phyloP scores from a whole-genome alignment of 2,888 invertebrate species.

The Nipponacmea schrenckii region DNA sequence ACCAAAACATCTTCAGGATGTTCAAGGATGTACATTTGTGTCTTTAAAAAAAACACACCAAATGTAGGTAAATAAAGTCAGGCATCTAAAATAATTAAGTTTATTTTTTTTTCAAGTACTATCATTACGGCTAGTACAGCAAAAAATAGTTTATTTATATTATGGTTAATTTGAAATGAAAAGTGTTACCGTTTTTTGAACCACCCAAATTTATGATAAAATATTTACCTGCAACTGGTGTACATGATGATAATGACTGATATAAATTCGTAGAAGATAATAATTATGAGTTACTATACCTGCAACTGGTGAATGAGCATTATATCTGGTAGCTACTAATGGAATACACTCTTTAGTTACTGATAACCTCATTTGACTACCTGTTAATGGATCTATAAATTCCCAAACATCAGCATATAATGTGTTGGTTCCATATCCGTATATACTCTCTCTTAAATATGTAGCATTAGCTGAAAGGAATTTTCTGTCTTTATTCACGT shows the following conservation, averaged over 20 bases:
- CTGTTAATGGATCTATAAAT: neutral
- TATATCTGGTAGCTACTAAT: neutral
- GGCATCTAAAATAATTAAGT: too few species aligned
- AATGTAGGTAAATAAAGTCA: too few species aligned
- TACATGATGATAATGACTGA: too few species aligned
- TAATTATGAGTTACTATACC: neutral
- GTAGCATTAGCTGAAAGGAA: constrained; percentile 12
- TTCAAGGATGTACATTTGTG: too few species aligned
- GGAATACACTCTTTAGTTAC: constrained; percentile 6
- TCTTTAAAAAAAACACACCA: too few species aligned
- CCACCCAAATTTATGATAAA: too few species aligned
- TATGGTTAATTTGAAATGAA: too few species aligned
- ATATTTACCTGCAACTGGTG: neutral
- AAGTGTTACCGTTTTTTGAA: too few species aligned
- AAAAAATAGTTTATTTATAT: too few species aligned
- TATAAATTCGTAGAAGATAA: neutral
- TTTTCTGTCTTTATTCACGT: neutral
- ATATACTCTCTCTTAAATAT: constrained; percentile 6
- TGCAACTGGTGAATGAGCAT: neutral
- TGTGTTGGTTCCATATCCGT: constrained; percentile 14
- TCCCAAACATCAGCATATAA: constrained; percentile 18
- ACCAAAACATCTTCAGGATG: too few species aligned
- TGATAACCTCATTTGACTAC: constrained; percentile 3
- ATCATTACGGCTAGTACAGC: too few species aligned
- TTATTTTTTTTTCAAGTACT: too few species aligned